These are phyloP conservation scores for Ophion costatus DNA, from an alignment of 2,888 invertebrate genomes.

Conservation along the genomic window DNA sequence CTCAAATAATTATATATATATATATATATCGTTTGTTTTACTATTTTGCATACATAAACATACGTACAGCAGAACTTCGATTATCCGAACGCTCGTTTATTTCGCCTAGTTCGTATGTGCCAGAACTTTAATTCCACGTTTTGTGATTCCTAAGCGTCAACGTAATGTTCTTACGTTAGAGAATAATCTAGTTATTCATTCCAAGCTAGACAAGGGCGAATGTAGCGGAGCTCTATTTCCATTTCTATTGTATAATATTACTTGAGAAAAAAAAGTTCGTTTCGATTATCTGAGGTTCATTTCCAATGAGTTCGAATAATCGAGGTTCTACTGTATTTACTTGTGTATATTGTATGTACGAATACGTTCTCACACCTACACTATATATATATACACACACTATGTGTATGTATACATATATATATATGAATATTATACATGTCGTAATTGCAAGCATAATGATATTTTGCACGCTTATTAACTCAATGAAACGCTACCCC, in stretches of 20 bases:
- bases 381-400: neutral
- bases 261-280: too few species aligned
- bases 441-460: slow-evolving; percentile 22
- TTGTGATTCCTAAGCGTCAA: too few species aligned
- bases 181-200: too few species aligned
- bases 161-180: too few species aligned
- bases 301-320: neutral
- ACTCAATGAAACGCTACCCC: slow-evolving; percentile 62
- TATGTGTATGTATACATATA: neutral
- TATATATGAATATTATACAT: slow-evolving; percentile 12
- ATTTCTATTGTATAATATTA: too few species aligned
- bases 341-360: neutral
- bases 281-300: too few species aligned
- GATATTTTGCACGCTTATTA: slow-evolving; percentile 64
- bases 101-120: too few species aligned
- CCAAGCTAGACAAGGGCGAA: too few species aligned
- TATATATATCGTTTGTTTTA: neutral
- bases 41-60: neutral
- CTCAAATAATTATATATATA: neutral
- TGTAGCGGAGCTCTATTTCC: too few species aligned
- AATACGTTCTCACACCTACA: neutral
- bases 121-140: too few species aligned
- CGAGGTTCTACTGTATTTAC: neutral
- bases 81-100: too few species aligned
- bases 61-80: neutral